Evolutionary conservation across 2,888 invertebrate genomes (phyloP).

Genomic region (Nomada hirtipes): DNA sequence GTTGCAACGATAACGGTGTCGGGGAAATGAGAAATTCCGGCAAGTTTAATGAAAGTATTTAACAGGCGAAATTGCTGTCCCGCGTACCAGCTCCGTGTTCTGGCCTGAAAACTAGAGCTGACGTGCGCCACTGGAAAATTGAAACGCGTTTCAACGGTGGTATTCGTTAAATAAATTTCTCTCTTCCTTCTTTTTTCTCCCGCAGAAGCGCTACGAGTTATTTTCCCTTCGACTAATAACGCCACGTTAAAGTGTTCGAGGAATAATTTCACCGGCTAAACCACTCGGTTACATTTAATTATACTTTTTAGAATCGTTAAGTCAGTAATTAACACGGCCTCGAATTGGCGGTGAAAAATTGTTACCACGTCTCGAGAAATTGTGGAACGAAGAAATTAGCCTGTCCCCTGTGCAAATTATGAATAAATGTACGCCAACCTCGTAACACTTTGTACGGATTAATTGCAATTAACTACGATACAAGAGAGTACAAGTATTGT

Average conservation of each 20-base stretch:
- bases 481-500: too few relatives aligned
- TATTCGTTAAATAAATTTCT: constrained; percentile 47
- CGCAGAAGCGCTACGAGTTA: background rate
- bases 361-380: background rate
- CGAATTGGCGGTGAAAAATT: background rate
- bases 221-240: constrained; percentile 25
- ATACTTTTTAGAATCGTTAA: background rate
- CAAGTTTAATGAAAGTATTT: constrained; percentile 78
- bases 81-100: constrained; percentile 29
- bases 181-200: background rate
- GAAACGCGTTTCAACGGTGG: constrained; percentile 39
- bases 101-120: constrained; percentile 3
- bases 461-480: too few relatives aligned
- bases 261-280: background rate
- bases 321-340: background rate
- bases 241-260: background rate
- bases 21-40: constrained; percentile 73
- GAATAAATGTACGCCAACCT: too few relatives aligned
- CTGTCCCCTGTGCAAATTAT: too few relatives aligned
- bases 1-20: constrained; percentile 57
- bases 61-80: constrained; percentile 67
- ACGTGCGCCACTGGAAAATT: constrained; percentile 49
- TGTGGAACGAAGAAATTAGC: background rate
- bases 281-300: background rate
- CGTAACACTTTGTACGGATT: too few relatives aligned